phyloP scores from a whole-genome alignment of 2,113 vertebrate species.

The Neodontobutis hainanensis region DNA sequence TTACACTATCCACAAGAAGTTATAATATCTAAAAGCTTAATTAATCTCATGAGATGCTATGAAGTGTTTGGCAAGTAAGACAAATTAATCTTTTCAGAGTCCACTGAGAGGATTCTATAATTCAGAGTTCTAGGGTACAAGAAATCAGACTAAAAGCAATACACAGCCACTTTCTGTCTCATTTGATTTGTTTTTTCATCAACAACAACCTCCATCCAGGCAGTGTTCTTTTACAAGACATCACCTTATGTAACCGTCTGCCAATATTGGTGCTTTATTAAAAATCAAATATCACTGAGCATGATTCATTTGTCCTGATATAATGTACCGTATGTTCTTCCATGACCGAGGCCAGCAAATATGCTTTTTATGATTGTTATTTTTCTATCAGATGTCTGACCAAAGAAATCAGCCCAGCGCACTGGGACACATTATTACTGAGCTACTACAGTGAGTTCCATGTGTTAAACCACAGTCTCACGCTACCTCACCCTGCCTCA shows the following conservation, averaged over 20 bases:
- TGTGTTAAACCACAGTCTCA: slow-evolving; percentile 36
- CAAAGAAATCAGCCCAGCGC: slow-evolving; percentile 28
- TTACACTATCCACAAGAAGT: slow-evolving; percentile 14
- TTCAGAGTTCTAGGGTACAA: not conserved
- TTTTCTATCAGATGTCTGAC: slow-evolving; percentile 50
- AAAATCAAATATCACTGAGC: slow-evolving; percentile 47
- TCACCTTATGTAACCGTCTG: slow-evolving; percentile 27
- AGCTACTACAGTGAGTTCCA: slow-evolving; percentile 47
- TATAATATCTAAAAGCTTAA: slow-evolving; percentile 40
- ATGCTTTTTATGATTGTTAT: slow-evolving; percentile 47
- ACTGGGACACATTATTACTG: slow-evolving; percentile 41
- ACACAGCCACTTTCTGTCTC: not conserved
- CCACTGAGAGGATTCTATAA: slow-evolving; percentile 18
- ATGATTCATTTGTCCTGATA: slow-evolving; percentile 20
- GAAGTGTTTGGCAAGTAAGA: slow-evolving; percentile 39
- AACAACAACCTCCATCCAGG: not conserved
- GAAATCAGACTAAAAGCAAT: not conserved
- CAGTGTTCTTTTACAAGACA: not conserved
- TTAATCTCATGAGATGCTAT: slow-evolving; percentile 43
- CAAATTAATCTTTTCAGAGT: slow-evolving; percentile 23
- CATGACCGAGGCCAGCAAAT: slow-evolving; percentile 14
- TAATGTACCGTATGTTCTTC: slow-evolving; percentile 32
- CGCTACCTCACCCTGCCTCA: slow-evolving; percentile 19
- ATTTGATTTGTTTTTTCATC: not conserved
- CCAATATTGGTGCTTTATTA: slow-evolving; percentile 49